Evolutionary conservation across 2,113 vertebrate genomes (phyloP), one percentile per base, ranked within the genome.

Genomic region (Mungos mungo): DNA sequence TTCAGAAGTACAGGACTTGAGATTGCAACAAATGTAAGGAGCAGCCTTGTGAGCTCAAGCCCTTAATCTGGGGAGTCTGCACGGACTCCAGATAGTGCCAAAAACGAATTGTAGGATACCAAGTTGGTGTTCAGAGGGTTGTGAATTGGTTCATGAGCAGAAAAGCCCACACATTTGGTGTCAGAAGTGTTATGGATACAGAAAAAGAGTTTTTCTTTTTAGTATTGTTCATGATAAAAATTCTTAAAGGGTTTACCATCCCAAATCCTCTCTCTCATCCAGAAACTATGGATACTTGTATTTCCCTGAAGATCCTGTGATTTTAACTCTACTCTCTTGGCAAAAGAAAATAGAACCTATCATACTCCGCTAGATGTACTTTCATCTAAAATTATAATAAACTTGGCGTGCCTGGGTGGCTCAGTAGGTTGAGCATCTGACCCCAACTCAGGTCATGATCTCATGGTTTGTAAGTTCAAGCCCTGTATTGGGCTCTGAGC

Each of bases 361-460:
- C 45, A 65, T 3, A 93, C 8, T 77, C 85, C 38, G 85, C 33
- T 65, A 90, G 29, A 54, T 50, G 14, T 14, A 60, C 15, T 50
- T 95, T 89, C 72, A 68, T 63, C 23, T 12, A 97, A 82, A 88
- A 88, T 81, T 38, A 50, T 90, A 81, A 94, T 60, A 50, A 54
- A 12, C 18, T 68, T 88, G 3, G 21, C 6, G 21, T 9, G 57
- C 57, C 21, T 60, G 57, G 19, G 57, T 60, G 57, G 21, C 57
- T 60, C 21, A 60, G 19, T 60, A 8, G 19, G 57, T 60, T 60
- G 57, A 60, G 21, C 57, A 60, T 60, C 57, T 3, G 57, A 23
- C 57, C 8, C 23, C 57, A 60, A 18, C 57, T 60, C 57, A 21
- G 54, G 54, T 57, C 54, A 23, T 7, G 19, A 60, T 60, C 21